Percentiles rank a stretch among this genome's conserved stretches.
Conservation (phyloP, 2,888 invertebrate species). For the Ferdinandea cuprea region DNA sequence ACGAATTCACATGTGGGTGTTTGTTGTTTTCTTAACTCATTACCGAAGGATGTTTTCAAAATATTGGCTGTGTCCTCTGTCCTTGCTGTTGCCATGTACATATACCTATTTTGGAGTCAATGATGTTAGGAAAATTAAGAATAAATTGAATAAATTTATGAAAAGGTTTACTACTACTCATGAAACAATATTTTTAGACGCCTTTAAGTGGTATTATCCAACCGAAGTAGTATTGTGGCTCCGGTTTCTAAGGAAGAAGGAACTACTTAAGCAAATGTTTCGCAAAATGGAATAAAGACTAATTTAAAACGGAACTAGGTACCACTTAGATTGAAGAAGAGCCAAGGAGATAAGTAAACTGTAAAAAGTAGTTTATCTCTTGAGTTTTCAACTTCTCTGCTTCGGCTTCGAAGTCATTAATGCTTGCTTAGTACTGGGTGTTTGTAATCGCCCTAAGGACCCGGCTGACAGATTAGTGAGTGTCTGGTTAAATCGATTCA, state of each 20-base stretch:
- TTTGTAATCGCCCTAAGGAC: too few relatives aligned
- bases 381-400: too few relatives aligned
- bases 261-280: background rate
- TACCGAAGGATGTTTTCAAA: constrained; percentile 35
- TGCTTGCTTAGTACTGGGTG: too few relatives aligned
- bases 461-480: background rate
- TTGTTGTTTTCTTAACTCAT: constrained; percentile 37
- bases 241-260: background rate
- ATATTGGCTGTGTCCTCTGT: constrained; percentile 18
- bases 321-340: background rate
- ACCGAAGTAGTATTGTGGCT: background rate
- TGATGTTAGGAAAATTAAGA: constrained; percentile 40
- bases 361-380: too few relatives aligned
- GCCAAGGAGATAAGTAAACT: too few relatives aligned
- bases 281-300: background rate
- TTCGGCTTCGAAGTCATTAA: too few relatives aligned
- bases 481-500: background rate
- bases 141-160: constrained; percentile 51
- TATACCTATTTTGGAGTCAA: constrained; percentile 1
- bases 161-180: background rate
- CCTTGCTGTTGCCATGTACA: background rate
- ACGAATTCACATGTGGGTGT: too few relatives aligned
- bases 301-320: background rate
- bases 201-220: too few relatives aligned
- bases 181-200: too few relatives aligned